phyloP scores from a whole-genome alignment of 2,888 invertebrate genomes.

The Drosophila peninsularis region DNA sequence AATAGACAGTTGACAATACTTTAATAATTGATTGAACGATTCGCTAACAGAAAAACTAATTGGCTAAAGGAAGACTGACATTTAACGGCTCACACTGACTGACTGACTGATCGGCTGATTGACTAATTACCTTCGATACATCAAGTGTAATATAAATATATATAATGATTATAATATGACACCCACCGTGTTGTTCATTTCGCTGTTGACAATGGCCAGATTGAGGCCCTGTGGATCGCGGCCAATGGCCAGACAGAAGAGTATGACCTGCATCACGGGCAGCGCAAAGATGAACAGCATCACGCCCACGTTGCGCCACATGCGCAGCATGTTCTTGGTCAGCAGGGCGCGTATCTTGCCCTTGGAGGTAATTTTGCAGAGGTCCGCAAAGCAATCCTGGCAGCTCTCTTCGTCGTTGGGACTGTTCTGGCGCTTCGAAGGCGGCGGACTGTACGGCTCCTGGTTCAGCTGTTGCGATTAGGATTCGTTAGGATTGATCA shows the following conservation, averaged over 20 bases:
- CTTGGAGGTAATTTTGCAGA: slow-evolving; percentile 87
- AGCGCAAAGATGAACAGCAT: slow-evolving; percentile 97
- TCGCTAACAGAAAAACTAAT: too few species aligned
- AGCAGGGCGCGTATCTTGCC: slow-evolving; percentile 94
- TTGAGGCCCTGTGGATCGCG: slow-evolving; percentile 93
- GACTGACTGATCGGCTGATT: not conserved
- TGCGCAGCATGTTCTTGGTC: slow-evolving; percentile 94
- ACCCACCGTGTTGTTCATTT: slow-evolving; percentile 86
- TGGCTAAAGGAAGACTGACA: too few species aligned
- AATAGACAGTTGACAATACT: too few species aligned
- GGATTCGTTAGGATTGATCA: not conserved
- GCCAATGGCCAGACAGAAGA: slow-evolving; percentile 96
- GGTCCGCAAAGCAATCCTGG: slow-evolving; percentile 79
- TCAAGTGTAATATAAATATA: too few species aligned
- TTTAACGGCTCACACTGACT: too few species aligned
- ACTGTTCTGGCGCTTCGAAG: slow-evolving; percentile 75
- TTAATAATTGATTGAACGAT: too few species aligned
- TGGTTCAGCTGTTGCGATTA: slow-evolving; percentile 79
- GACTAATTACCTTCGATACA: not conserved
- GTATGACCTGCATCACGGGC: slow-evolving; percentile 96
- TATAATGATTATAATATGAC: too few species aligned
- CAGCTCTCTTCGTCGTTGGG: slow-evolving; percentile 82
- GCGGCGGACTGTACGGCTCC: slow-evolving; percentile 80
- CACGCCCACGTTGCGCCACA: slow-evolving; percentile 96
- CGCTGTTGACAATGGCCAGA: slow-evolving; percentile 91